phyloP scores from a whole-genome alignment of 2,113 vertebrate species.

The Dryoscopus gambensis region DNA sequence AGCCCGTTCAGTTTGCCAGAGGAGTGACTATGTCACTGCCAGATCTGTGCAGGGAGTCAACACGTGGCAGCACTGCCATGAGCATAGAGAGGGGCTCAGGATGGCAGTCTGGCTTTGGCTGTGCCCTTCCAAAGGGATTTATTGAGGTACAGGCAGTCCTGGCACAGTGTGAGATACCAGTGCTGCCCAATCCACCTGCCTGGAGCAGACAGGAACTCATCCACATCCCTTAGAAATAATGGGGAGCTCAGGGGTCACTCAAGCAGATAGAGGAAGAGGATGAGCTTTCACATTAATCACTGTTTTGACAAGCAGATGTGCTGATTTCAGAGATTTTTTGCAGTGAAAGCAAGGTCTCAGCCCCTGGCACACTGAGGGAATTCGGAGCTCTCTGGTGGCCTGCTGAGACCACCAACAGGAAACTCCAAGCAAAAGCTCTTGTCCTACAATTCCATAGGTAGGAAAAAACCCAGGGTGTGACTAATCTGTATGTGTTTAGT shows the following conservation, averaged over 20 bases:
- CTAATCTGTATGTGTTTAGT: neutral
- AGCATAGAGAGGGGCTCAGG: neutral
- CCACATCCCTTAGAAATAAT: neutral
- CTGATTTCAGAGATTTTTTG: neutral
- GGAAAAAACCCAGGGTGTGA: neutral
- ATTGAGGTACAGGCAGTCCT: neutral
- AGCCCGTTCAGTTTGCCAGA: fast-evolving
- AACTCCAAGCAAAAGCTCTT: neutral
- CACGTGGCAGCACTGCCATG: fast-evolving
- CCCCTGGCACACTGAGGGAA: neutral
- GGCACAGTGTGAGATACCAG: neutral
- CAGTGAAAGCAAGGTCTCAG: neutral
- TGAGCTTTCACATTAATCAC: neutral
- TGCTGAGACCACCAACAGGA: neutral
- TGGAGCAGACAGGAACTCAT: neutral
- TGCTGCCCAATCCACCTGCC: neutral
- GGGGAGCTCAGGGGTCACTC: neutral
- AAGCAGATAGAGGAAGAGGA: neutral
- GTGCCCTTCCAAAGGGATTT: neutral
- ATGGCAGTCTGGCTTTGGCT: neutral
- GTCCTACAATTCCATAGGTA: neutral
- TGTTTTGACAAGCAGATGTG: neutral
- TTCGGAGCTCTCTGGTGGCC: neutral
- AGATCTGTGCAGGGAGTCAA: neutral
- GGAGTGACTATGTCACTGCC: fast-evolving